phyloP scores from a whole-genome alignment of 2,888 invertebrate genomes.

The Dynastes hyllus region DNA sequence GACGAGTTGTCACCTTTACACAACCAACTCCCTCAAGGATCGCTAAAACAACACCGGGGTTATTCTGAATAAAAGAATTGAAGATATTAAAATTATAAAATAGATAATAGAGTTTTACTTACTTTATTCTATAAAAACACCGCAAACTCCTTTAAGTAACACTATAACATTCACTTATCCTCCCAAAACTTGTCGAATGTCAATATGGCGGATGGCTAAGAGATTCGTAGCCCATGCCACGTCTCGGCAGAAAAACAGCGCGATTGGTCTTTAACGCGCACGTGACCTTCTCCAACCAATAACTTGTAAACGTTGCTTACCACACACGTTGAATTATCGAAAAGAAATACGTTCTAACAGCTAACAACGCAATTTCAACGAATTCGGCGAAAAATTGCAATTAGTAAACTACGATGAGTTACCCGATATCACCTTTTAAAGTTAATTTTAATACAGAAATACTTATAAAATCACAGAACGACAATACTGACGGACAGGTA shows the following conservation, averaged over 20 bases:
- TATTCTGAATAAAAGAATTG: constrained; percentile 3
- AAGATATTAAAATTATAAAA: neutral
- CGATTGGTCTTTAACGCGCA: constrained; percentile 62
- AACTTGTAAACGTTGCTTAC: constrained; percentile 54
- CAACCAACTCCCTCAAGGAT: constrained; percentile 73
- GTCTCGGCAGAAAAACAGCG: constrained; percentile 75
- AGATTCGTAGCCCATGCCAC: constrained; percentile 85
- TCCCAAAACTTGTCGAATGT: constrained; percentile 83
- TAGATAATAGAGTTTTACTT: constrained; percentile 65
- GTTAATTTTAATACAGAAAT: constrained; percentile 61
- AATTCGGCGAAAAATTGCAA: constrained; percentile 1
- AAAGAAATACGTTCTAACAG: constrained; percentile 16
- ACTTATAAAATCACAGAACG: constrained; percentile 46
- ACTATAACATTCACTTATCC: constrained; percentile 82
- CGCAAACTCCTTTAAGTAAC: constrained; percentile 71
- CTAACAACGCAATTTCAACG: neutral
- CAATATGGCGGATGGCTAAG: constrained; percentile 90
- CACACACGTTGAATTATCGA: constrained; percentile 53
- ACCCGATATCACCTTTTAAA: constrained; percentile 66
- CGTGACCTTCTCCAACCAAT: constrained; percentile 63
- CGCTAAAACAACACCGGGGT: constrained; percentile 60
- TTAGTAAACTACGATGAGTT: constrained; percentile 60
- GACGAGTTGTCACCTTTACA: constrained; percentile 73
- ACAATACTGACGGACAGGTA: constrained; percentile 47
- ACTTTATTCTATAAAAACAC: constrained; percentile 75